Base-by-base conservation (phyloP, 2,888 invertebrate genomes). In the Clivina fossor region DNA sequence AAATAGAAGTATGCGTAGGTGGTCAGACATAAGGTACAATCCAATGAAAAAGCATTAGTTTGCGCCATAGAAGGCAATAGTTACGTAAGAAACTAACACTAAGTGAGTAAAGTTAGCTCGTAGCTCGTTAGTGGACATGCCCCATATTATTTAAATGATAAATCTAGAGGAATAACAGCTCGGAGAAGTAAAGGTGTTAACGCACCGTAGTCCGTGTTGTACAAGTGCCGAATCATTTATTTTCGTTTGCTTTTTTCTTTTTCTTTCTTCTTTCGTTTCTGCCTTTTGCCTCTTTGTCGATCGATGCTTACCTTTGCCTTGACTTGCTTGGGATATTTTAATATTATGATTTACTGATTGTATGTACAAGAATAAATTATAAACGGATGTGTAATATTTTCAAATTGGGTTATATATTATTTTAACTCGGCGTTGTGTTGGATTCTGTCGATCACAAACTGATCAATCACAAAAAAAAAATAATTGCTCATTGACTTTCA, bases 11-110 rank as follows among this genome's bases (percentile, higher is more conserved):
- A n/a, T n/a, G n/a, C n/a, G n/a, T n/a, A n/a, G 40, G 40, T 19
- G 20, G 40, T 40, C 19, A 16, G 40, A 16, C 40, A 8, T 16
- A 13, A 20, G 7, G 40, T 40, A 40, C 40, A 40, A 22, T 40
- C 40, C 5, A 11, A 13, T 9, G 40, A 20, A 19, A 40, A 40
- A 40, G 19, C 20, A 40, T 22, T 22, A 19, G 22, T n/a, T 22
- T 11, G n/a, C 9, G 19, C 40, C 40, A 19, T 40, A 40, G 5
- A 40, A 20, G 40, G 40, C 22, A 22, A 9, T 40, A 22, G 16
- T 5, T 19, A 20, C 11, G 19, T 13, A 8, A 16, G 22, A 19
- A 40, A 40, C 40, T 40, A 40, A 40, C 11, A 19, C 40, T 40
- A 19, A 16, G 40, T n/a, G n/a, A n/a, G n/a, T n/a, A n/a, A n/a